Conservation (phyloP, 2,113 vertebrate genomes). For the Marcusenius ussheri region DNA sequence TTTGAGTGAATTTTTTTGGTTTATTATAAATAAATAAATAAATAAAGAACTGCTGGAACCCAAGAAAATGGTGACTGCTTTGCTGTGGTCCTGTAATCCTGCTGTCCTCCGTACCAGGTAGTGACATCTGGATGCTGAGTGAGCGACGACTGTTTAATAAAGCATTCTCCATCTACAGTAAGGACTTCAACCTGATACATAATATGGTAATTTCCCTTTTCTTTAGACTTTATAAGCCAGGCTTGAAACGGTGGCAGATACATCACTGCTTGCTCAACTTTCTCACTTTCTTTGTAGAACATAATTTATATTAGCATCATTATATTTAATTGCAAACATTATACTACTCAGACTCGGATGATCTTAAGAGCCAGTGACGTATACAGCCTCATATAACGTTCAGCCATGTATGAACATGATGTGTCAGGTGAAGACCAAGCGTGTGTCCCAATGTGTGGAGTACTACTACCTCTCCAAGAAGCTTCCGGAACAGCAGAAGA, state of each 20-base stretch:
- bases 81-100: neutral
- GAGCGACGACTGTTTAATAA: conserved; percentile 56
- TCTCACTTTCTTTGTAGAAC: neutral
- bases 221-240: neutral
- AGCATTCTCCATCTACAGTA: conserved; percentile 51
- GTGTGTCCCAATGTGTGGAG: conserved; percentile 60
- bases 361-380: neutral
- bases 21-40: neutral
- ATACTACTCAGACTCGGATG: neutral
- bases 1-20: neutral
- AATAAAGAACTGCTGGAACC: neutral
- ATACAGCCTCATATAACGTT: neutral
- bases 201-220: conserved; percentile 49
- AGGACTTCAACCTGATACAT: conserved; percentile 61
- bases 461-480: conserved; percentile 65
- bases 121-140: conserved; percentile 53
- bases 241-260: neutral
- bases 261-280: neutral
- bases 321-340: neutral
- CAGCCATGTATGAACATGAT: conserved; percentile 4
- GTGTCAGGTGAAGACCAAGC: conserved; percentile 60
- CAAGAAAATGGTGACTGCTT: neutral
- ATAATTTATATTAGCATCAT: neutral
- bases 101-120: conserved; percentile 43
- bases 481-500: conserved; percentile 54